Evolutionary conservation across 2,113 vertebrate species (phyloP).

Genomic region (Pygoscelis adeliae): DNA sequence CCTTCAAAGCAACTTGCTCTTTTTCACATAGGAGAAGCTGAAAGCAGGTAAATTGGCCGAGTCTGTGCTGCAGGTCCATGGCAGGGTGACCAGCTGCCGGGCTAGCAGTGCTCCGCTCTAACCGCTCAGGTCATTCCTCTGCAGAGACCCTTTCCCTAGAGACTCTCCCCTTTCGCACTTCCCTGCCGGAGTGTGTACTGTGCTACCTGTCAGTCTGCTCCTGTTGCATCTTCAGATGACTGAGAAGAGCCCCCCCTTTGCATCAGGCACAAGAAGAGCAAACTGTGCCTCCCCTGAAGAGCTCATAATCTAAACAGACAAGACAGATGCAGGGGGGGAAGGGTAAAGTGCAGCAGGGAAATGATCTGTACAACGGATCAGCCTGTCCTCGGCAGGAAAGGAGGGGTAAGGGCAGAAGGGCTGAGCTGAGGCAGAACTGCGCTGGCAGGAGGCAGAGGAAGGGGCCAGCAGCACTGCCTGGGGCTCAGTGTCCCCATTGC

Average conservation of each 20-base stretch:
- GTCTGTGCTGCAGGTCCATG: neutral
- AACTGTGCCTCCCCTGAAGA: neutral
- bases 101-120: neutral
- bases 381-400: neutral
- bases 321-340: neutral
- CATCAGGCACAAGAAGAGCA: neutral
- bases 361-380: neutral
- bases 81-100: neutral
- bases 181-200: neutral
- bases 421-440: neutral
- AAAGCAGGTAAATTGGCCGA: neutral
- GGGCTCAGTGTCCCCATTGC: neutral
- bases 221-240: neutral
- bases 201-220: neutral
- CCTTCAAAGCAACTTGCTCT: neutral
- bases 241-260: neutral
- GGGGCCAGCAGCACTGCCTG: neutral
- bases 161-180: neutral
- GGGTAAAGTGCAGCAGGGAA: neutral
- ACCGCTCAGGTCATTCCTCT: neutral
- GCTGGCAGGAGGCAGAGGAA: neutral
- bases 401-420: neutral
- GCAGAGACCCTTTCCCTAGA: neutral
- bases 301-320: neutral
- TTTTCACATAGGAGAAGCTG: neutral